Evolutionary conservation across 2,888 invertebrate species (phyloP).

Genomic region (Amiota mariae): DNA sequence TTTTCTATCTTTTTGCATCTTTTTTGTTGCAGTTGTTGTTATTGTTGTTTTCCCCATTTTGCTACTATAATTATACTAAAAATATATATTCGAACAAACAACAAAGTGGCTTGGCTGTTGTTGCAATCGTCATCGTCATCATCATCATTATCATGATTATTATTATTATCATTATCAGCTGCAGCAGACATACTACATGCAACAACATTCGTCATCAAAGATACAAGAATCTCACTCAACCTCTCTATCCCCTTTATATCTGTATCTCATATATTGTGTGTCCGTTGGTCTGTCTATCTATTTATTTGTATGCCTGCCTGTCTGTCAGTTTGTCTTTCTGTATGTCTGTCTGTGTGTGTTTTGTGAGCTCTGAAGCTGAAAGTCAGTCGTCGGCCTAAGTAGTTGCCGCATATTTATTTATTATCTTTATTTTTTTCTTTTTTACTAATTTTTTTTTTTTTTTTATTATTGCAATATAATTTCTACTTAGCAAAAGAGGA

Average conservation of each 20-base stretch:
- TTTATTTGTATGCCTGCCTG: not conserved
- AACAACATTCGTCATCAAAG: not conserved
- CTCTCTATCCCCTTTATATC: too few relatives aligned
- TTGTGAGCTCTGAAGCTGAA: conserved; percentile 20
- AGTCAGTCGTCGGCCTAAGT: conserved; percentile 26
- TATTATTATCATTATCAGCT: conserved; percentile 7
- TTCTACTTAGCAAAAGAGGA: conserved; percentile 45
- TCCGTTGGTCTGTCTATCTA: not conserved
- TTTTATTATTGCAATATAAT: conserved; percentile 43
- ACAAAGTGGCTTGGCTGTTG: conserved; percentile 15
- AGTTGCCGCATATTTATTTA: conserved; percentile 27
- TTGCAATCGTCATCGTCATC: not conserved
- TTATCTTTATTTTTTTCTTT: conserved; percentile 16
- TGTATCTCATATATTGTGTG: conserved; percentile 1
- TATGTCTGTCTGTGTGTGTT: not conserved
- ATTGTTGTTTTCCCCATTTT: conserved; percentile 41
- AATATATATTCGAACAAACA: conserved; percentile 18
- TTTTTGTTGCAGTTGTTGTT: conserved; percentile 41
- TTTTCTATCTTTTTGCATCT: conserved; percentile 12
- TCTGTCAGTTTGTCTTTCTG: conserved; percentile 11
- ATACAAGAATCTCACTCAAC: too few relatives aligned
- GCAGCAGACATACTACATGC: not conserved
- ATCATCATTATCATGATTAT: not conserved
- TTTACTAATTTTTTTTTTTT: conserved; percentile 23
- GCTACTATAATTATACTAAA: conserved; percentile 61